A percentile compares a stretch with the other conserved stretches of the same genome.
These are phyloP conservation scores for Heterotis niloticus DNA, from an alignment of 2,113 vertebrate species.

Conservation along the genomic window DNA sequence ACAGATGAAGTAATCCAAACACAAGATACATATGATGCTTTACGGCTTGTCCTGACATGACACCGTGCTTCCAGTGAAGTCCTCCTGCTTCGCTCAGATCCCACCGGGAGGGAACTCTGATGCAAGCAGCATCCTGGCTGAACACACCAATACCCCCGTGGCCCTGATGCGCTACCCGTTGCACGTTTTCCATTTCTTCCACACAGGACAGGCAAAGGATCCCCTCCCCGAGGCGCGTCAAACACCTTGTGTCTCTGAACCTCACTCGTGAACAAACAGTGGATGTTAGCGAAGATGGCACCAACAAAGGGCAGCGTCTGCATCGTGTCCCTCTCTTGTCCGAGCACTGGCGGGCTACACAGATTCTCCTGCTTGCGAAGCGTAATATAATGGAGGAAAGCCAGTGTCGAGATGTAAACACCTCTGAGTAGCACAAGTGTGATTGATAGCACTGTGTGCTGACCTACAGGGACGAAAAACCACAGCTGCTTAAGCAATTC, in stretches of 20 bases:
- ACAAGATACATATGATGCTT: not conserved
- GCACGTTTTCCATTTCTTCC: no score
- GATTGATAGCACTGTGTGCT: not conserved
- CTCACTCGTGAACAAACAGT: no score
- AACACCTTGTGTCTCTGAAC: no score
- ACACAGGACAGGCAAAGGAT: no score
- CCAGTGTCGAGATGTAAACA: not conserved
- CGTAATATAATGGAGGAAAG: not conserved
- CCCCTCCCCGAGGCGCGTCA: no score
- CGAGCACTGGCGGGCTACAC: not conserved
- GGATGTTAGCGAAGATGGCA: no score
- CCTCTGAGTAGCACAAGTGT: not conserved
- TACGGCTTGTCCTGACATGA: conserved; percentile 13
- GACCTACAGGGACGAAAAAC: not conserved
- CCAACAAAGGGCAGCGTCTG: no score
- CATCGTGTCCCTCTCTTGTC: no score
- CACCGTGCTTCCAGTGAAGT: not conserved
- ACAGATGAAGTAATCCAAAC: not conserved
- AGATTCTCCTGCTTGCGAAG: not conserved
- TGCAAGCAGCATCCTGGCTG: not conserved
- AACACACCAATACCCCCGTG: not conserved
- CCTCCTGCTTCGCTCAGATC: not conserved
- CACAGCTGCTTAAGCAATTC: not conserved
- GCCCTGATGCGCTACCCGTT: no score
- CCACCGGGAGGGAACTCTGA: not conserved